Evolutionary conservation across 2,888 invertebrate species (phyloP).

Genomic region (Ophion ventricosus): DNA sequence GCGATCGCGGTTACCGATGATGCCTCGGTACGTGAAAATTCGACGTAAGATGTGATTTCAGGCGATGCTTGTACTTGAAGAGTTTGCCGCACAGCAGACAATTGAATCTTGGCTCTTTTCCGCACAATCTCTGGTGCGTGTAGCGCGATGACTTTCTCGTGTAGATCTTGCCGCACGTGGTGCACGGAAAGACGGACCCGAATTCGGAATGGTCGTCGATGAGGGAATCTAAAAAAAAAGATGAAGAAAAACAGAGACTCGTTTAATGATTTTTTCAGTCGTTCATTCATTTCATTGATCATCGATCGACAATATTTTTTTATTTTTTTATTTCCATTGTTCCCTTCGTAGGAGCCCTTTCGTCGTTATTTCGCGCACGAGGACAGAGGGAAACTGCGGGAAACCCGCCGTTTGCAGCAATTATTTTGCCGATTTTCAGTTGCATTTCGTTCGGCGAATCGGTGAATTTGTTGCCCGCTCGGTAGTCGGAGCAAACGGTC

Average conservation of each 20-base stretch:
- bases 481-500: not conserved
- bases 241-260: slow-evolving; percentile 46
- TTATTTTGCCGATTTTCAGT: not conserved
- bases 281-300: not conserved
- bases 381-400: not conserved
- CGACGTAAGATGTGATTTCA: slow-evolving; percentile 76
- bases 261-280: slow-evolving; percentile 12
- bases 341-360: not conserved
- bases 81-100: slow-evolving; percentile 80
- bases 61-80: slow-evolving; percentile 79
- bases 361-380: not conserved
- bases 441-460: not conserved
- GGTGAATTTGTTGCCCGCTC: not conserved
- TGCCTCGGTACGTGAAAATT: slow-evolving; percentile 68
- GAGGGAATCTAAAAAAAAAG: slow-evolving; percentile 55
- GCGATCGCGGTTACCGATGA: slow-evolving; percentile 30
- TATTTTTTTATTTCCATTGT: not conserved
- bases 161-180: slow-evolving; percentile 76
- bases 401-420: not conserved
- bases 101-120: slow-evolving; percentile 80
- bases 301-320: not conserved
- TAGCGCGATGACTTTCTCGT: slow-evolving; percentile 79
- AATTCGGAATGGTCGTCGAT: slow-evolving; percentile 55
- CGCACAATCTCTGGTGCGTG: slow-evolving; percentile 78
- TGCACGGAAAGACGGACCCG: slow-evolving; percentile 70